phyloP scores from a whole-genome alignment of 2,113 vertebrate species.

The Chitala chitala region DNA sequence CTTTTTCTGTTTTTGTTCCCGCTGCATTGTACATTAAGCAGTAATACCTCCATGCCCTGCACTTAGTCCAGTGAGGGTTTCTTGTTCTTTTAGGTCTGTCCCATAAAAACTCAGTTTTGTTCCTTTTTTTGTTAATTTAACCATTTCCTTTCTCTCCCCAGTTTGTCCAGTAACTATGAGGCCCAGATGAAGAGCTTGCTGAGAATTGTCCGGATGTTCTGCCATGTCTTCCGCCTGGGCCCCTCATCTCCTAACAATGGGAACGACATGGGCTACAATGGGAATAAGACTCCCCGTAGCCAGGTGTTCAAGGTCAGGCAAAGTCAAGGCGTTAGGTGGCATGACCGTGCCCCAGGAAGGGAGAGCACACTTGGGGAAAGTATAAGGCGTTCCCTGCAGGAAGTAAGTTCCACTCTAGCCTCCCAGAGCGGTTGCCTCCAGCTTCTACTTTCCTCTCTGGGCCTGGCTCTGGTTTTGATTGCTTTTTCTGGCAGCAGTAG shows the following conservation, averaged over 20 bases:
- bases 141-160: conserved; percentile 37
- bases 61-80: background rate
- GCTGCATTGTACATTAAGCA: too few relatives aligned
- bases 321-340: conserved; percentile 17
- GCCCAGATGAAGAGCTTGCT: conserved; percentile 97
- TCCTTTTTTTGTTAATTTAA: background rate
- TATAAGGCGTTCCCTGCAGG: conserved; percentile 5
- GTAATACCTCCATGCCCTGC: too few relatives aligned
- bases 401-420: conserved; percentile 11
- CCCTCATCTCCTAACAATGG: conserved; percentile 90
- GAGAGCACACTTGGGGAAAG: background rate
- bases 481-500: background rate
- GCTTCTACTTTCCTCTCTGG: conserved; percentile 6
- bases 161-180: conserved; percentile 94
- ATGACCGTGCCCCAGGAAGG: background rate
- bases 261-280: conserved; percentile 96
- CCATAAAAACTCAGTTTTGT: background rate
- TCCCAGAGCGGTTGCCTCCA: background rate
- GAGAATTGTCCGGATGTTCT: conserved; percentile 93
- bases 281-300: conserved; percentile 94
- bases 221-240: conserved; percentile 90
- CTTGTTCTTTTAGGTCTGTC: background rate
- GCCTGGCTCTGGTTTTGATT: background rate
- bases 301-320: conserved; percentile 97
- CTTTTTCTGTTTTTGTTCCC: too few relatives aligned